These are phyloP conservation scores for Beroe ovata DNA, from an alignment of 37 sponge, comb jelly and placozoan genomes.

Conservation along the genomic window DNA sequence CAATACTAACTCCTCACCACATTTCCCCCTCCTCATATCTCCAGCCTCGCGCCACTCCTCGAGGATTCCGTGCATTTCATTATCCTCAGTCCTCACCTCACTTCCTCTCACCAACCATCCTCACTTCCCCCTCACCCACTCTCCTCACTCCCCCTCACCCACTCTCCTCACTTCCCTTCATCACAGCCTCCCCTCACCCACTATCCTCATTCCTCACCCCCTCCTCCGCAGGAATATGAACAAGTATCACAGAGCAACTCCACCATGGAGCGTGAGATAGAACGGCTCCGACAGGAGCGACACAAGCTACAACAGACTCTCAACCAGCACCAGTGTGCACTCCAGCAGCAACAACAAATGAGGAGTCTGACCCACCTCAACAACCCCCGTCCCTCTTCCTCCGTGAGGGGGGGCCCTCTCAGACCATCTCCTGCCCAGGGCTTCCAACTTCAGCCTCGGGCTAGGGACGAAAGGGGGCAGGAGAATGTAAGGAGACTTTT, in stretches of 20 bases:
- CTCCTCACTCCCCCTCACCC: not conserved
- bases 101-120: not conserved
- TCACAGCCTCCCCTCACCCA: not conserved
- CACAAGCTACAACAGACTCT: slow-evolving; percentile 2
- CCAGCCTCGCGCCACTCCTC: not conserved
- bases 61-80: not conserved
- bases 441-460: no score
- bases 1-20: no score
- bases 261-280: slow-evolving; percentile 63
- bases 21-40: no score
- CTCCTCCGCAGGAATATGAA: slow-evolving; percentile 26
- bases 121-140: not conserved
- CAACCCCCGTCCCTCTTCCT: not conserved
- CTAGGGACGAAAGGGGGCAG: not conserved
- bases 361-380: not conserved
- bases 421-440: no score
- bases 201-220: not conserved
- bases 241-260: slow-evolving; percentile 28
- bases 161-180: not conserved
- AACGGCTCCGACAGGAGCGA: not conserved
- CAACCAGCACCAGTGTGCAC: not conserved
- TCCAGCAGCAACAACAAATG: not conserved
- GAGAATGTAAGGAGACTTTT: slow-evolving; percentile 45
- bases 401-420: no score
- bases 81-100: not conserved